Base-by-base conservation (phyloP, 2,888 invertebrate species). In the Mythimna lalbum region DNA sequence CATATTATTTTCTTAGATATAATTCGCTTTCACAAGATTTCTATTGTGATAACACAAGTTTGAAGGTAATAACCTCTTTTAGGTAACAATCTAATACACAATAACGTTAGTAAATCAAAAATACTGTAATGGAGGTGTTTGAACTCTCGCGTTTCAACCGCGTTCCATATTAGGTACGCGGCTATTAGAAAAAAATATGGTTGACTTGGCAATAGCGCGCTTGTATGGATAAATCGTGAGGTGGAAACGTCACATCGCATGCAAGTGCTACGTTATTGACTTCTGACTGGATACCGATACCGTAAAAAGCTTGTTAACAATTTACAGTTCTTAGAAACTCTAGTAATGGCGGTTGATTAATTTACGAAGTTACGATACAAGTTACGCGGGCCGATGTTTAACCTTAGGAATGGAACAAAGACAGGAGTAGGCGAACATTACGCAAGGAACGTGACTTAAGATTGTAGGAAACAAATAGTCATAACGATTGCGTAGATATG, bases 51-150 rank as follows among this genome's bases (percentile, higher is more conserved):
- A 75, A 73, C 66, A 43, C 52, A 14, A 75, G 63, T 33, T 52
- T 39, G 49, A 60, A 74, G 72, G 68, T 78, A 83, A 83, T 76
- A 81, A 85, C 67, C 69, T 73, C 53, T 60, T 77, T 71, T 43
- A 21, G 19, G 47, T 62, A 21, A 50, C 27, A 79, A 62, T 74
- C 17, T 62, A 49, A 65, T 57, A 55, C 47, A 63, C 65, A 63
- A 63, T 56, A 61, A 39, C 61, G 19, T 59, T 50, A 57, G 33
- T 66, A 27, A 61, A 14, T 31, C 53, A 56, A 77, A 70, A 50
- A 59, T 17, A 9, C n/a, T n/a, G n/a, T 31, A 27, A 39, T 47
- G 39, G 2, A 55, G 72, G 82, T 70, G 50, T 72, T 79, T 82
- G 72, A 82, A 79, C 83, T 61, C 7, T 70, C 36, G 56, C 56